Evolutionary conservation across 2,888 invertebrate genomes (phyloP).

Genomic region (Chymomyza fuscimana): DNA sequence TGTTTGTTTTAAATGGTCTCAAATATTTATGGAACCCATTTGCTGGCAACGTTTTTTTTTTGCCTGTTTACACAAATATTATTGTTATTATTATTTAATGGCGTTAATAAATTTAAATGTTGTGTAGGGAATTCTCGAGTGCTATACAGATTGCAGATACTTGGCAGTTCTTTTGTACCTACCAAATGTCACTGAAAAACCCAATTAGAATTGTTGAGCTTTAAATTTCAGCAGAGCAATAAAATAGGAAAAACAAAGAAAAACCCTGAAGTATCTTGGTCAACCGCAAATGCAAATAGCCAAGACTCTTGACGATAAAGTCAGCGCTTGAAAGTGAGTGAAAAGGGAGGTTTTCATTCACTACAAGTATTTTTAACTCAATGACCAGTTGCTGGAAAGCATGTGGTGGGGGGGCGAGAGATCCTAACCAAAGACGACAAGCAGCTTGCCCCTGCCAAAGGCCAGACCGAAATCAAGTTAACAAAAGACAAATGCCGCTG

Average conservation of each 20-base stretch:
- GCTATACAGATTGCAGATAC: conserved; percentile 15
- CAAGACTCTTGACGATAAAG: conserved; percentile 18
- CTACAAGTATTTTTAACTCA: conserved; percentile 44
- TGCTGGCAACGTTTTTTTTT: conserved; percentile 40
- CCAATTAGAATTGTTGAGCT: background rate
- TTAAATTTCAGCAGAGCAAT: background rate
- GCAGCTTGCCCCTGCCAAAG: conserved; percentile 3
- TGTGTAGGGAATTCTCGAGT: conserved; percentile 11
- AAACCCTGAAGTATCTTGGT: conserved; percentile 3
- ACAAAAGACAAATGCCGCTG: conserved; percentile 54
- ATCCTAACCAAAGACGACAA: background rate
- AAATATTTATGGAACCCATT: conserved; percentile 69
- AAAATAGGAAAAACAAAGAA: background rate
- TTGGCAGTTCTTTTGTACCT: conserved; percentile 1
- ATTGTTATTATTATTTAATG: conserved; percentile 65
- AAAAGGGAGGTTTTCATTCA: background rate
- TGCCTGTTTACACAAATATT: conserved; percentile 56
- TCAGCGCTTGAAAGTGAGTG: background rate
- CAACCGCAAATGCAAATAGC: conserved; percentile 9
- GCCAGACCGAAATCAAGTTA: conserved; percentile 56
- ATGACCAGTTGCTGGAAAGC: conserved; percentile 31
- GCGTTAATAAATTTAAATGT: conserved; percentile 66
- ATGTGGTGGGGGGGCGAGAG: background rate
- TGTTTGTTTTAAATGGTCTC: conserved; percentile 64
- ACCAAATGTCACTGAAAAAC: background rate